Evolutionary conservation across 1,140 invertebrate genomes (phyloP), one percentile per base, ranked within the genome.

Genomic region (Vollenhovia emeryi): DNA sequence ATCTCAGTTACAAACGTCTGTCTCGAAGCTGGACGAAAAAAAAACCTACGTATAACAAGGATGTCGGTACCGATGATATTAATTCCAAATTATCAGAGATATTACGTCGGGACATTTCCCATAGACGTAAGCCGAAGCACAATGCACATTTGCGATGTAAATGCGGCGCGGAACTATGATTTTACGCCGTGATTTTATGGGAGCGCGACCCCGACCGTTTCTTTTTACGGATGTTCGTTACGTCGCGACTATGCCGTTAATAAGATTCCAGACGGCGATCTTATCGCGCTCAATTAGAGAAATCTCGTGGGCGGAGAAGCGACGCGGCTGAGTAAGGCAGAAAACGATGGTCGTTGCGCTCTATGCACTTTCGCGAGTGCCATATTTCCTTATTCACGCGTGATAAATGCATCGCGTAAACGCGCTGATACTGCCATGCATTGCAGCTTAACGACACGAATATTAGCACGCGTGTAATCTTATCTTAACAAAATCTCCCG

Each of bases 261-360:
- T 71, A 71, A 71, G 45, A 71, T 71, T 52, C 27, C n/a, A 71
- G 27, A n/a, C 33, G 18, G 75, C 45, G 59, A 88, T 59, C 57
- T 82, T 88, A 88, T 86, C 87, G 68, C 48, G 45, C 36, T 52
- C 78, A 80, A 80, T 79, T 79, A 40, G 62, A 85, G 59, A 85
- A 74, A 85, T 68, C 50, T 48, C 15, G 60, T 45, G 52, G 36
- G 50, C 24, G 24, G 64, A 69, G 76, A 27, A 57, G 48, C 62
- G 30, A 68, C 45, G 64, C 76, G 78, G 78, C 78, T 69, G 64
- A 50, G 9, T 55, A 24, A 33, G 33, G 21, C 64, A 55, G 78
- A 71, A 71, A 71, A 71, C 66, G 48, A 80, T 45, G 62, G 15
- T 79, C 48, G 64, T 52, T 68, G 60, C 45, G 30, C 45, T 52